Evolutionary conservation across 2,888 invertebrate species (phyloP).

Genomic region (Watsonalla cultraria): DNA sequence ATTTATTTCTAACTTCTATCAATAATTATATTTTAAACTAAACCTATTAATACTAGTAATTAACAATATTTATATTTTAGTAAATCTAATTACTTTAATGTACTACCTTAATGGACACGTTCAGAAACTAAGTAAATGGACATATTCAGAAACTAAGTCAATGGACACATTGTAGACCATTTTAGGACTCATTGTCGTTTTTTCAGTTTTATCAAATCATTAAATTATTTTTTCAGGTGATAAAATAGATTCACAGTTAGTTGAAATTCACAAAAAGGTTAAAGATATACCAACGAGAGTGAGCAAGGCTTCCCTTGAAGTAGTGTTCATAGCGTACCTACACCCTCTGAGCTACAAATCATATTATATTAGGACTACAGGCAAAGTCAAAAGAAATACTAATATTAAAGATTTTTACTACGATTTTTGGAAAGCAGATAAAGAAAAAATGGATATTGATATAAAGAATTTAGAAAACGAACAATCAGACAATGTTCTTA

Average conservation of each 20-base stretch:
- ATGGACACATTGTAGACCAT: no score
- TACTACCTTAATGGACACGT: no score
- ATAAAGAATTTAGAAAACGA: slow-evolving; percentile 26
- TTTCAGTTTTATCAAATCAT: no score
- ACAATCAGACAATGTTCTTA: background rate
- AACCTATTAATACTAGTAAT: no score
- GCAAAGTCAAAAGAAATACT: slow-evolving; percentile 25
- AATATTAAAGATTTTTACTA: slow-evolving; percentile 3
- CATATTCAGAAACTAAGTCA: no score
- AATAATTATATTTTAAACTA: no score
- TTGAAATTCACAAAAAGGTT: slow-evolving; percentile 80
- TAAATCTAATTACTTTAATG: no score
- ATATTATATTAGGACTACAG: slow-evolving; percentile 67
- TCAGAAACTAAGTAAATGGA: no score
- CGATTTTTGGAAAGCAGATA: slow-evolving; percentile 30
- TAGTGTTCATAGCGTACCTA: slow-evolving; percentile 83
- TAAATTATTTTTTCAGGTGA: slow-evolving; percentile 50
- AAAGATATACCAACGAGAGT: slow-evolving; percentile 77
- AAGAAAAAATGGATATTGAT: slow-evolving; percentile 24
- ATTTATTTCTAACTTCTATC: no score
- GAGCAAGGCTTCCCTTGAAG: slow-evolving; percentile 82
- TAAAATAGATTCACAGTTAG: slow-evolving; percentile 79
- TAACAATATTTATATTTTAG: no score
- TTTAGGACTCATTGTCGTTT: no score
- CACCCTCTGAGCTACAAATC: slow-evolving; percentile 83